Base-by-base conservation (phyloP, 2,888 invertebrate species). In the Linnaemya tessellans region DNA sequence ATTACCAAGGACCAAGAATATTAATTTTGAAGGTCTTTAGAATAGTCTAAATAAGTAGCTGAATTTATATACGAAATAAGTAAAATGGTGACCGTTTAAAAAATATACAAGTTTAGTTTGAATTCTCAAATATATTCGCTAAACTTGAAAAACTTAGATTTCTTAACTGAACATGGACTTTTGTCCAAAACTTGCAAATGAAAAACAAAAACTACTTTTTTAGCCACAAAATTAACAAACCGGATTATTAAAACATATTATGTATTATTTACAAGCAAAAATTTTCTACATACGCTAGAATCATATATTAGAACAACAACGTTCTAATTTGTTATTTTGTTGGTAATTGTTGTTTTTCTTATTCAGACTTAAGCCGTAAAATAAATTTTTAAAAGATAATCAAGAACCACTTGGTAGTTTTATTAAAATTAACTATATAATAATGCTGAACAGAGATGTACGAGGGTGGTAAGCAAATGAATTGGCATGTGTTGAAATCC, bases 381-480 rank as follows among this genome's bases (percentile, higher is more conserved):
- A 56, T 35, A 58, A 25, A 25, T 73, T 18, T 73, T 38, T 49
- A 30, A 43, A 71, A 65, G 18, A 73, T 56, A 65, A 73, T 49
- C 38, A 73, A 65, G 58, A 79, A 70, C 25, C 20, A 70, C 18
- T 68, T 30, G 56, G 60, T 35, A 56, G 56, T 30, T 75, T 3
- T 22, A 38, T 20, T 65, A 56, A 25, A 49, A 22, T 11, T 25
- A 46, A n/a, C n/a, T 8, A 41, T 58, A 43, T 7, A 51, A 70
- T 13, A 56, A 41, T 56, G 41, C 25, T 56, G 18, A 11, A 30
- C 15, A 13, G 11, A 18, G 11, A 30, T 3, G 15, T 56, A 22
- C 10, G 41, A 43, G 41, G 43, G 22, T 15, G 8, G 22, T 64
- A 15, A 9, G 1, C 20, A 10, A 54, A 22, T 10, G 10, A 22